Percentiles rank a stretch among this genome's conserved stretches.
These are phyloP conservation scores for Pristionchus mayeri DNA, from an alignment of 2,888 invertebrate species.

Conservation along the genomic window DNA sequence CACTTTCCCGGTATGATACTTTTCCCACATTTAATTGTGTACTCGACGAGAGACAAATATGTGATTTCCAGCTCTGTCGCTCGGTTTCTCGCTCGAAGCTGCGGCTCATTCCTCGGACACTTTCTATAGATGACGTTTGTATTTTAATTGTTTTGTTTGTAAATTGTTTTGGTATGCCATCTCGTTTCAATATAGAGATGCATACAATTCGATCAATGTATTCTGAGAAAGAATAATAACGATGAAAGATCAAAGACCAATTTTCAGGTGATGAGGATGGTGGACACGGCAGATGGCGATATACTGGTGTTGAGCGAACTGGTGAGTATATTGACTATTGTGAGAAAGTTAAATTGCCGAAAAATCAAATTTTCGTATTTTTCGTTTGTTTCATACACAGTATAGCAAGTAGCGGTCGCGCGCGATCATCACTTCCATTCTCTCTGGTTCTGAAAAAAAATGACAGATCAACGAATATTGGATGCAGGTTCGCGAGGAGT, in stretches of 20 bases:
- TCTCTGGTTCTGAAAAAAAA: neutral
- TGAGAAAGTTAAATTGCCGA: neutral
- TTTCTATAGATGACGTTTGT: constrained; percentile 74
- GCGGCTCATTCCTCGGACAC: constrained; percentile 60
- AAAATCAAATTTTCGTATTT: neutral
- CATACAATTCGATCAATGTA: no score
- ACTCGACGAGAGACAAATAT: no score
- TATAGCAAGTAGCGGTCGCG: no score
- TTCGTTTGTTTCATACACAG: neutral
- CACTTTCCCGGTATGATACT: no score
- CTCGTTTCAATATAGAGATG: no score
- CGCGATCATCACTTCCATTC: no score
- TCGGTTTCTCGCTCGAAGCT: constrained; percentile 50
- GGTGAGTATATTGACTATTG: constrained; percentile 47
- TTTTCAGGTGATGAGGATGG: constrained; percentile 71
- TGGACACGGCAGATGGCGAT: constrained; percentile 63
- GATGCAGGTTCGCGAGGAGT: constrained; percentile 56
- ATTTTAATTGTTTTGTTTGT: no score
- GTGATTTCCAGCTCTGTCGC: constrained; percentile 31
- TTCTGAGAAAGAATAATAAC: no score
- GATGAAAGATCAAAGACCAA: no score
- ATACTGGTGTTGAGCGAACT: constrained; percentile 64
- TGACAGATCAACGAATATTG: neutral
- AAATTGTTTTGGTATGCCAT: no score
- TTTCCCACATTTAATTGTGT: no score